phyloP scores from a whole-genome alignment of 2,113 vertebrate genomes.

The Misgurnus anguillicaudatus region DNA sequence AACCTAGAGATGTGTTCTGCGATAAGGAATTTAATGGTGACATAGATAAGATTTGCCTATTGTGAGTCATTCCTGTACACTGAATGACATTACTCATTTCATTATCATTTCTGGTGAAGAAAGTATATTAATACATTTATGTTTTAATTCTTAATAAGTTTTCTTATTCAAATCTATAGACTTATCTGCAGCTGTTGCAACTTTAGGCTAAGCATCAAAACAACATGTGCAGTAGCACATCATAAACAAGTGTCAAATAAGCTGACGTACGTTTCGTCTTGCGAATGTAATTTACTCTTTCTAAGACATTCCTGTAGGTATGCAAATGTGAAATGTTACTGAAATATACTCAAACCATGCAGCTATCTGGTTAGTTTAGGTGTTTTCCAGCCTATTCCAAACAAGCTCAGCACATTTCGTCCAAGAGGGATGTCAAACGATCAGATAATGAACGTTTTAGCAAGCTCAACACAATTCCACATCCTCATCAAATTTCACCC shows the following conservation, averaged over 20 bases:
- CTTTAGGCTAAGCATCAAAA: constrained; percentile 60
- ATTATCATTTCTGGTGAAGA: constrained; percentile 53
- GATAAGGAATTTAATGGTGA: constrained; percentile 75
- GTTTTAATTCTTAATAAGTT: not conserved
- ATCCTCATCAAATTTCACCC: not conserved
- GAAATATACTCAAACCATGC: constrained; percentile 2
- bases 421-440: constrained; percentile 9
- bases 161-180: constrained; percentile 66
- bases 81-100: constrained; percentile 47
- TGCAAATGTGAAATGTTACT: not conserved
- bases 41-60: constrained; percentile 76
- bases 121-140: constrained; percentile 38
- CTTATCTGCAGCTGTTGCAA: too few relatives aligned
- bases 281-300: not conserved
- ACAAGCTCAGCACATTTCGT: constrained; percentile 33
- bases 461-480: constrained; percentile 11
- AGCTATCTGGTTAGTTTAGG: constrained; percentile 47
- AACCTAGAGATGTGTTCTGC: constrained; percentile 65
- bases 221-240: not conserved
- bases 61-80: constrained; percentile 69
- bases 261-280: not conserved
- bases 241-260: not conserved
- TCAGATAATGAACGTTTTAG: constrained; percentile 17
- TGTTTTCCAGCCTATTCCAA: constrained; percentile 53
- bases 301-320: not conserved